These are phyloP conservation scores for Amphiprion clarkii DNA, from an alignment of 2,797 vertebrate species.

Conservation along the genomic window DNA sequence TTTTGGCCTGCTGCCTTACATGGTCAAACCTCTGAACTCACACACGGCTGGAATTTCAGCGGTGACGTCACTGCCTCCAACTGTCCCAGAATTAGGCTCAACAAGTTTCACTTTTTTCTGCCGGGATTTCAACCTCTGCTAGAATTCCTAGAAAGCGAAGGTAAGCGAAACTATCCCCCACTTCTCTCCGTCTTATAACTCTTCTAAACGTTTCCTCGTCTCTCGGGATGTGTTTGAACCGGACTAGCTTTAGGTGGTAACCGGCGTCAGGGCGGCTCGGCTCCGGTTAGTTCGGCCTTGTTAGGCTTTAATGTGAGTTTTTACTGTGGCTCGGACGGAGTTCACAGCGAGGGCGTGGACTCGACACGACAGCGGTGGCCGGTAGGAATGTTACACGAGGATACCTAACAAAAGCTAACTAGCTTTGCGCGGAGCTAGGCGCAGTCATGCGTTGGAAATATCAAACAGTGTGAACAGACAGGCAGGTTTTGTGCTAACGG, in stretches of 20 bases:
- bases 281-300: conserved; percentile 67
- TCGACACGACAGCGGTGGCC: conserved; percentile 50
- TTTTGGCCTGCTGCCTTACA: conserved; percentile 86
- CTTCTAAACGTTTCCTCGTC: too few species aligned
- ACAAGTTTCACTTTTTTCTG: conserved; percentile 85
- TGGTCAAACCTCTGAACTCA: conserved; percentile 85
- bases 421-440: conserved; percentile 11
- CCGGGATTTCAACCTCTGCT: conserved; percentile 80
- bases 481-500: conserved; percentile 21
- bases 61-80: conserved; percentile 88
- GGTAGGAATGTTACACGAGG: conserved; percentile 46
- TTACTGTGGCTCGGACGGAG: conserved; percentile 66
- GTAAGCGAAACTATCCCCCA: conserved; percentile 75
- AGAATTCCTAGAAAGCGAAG: conserved; percentile 86
- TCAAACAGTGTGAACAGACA: conserved; percentile 28
- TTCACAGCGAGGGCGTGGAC: conserved; percentile 84
- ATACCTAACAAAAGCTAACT: conserved; percentile 49
- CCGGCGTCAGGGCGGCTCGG: conserved; percentile 17
- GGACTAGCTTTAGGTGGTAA: too few species aligned
- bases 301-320: conserved; percentile 57
- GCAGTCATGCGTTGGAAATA: conserved; percentile 12
- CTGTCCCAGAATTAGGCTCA: conserved; percentile 87
- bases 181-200: too few species aligned
- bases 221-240: too few species aligned
- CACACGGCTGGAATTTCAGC: conserved; percentile 85